A percentile compares a stretch with the other conserved stretches of the same genome.
These are phyloP conservation scores for Stigmatopora nigra DNA, from an alignment of 2,113 vertebrate genomes.

Conservation along the genomic window DNA sequence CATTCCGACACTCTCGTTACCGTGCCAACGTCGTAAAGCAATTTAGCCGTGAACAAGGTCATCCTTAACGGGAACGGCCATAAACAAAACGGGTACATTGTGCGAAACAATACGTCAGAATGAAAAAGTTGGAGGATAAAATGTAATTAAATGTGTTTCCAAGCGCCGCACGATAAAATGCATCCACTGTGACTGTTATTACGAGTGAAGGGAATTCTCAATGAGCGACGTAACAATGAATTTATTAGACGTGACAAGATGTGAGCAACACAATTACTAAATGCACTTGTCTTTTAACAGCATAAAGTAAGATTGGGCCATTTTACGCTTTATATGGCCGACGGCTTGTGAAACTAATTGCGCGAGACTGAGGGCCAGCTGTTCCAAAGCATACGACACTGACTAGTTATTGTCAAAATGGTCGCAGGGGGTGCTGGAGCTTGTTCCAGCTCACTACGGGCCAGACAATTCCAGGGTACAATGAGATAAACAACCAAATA, in stretches of 20 bases:
- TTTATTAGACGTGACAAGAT: conserved; percentile 6
- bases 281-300: background rate
- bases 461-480: too few species aligned
- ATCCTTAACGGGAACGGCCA: conserved; percentile 31
- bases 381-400: background rate
- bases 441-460: background rate
- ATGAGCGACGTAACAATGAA: conserved; percentile 1
- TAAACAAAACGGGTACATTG: conserved; percentile 33
- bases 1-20: conserved; percentile 30
- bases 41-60: conserved; percentile 46
- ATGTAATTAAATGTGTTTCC: conserved; percentile 29
- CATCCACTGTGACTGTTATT: conserved; percentile 1
- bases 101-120: conserved; percentile 28
- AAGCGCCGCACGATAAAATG: conserved; percentile 11
- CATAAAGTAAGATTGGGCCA: background rate
- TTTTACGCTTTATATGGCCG: background rate
- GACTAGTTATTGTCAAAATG: background rate
- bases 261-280: conserved; percentile 3
- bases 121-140: conserved; percentile 26
- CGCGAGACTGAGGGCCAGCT: background rate
- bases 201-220: conserved; percentile 1
- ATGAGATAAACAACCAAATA: too few species aligned
- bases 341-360: background rate
- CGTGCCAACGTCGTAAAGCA: conserved; percentile 39
- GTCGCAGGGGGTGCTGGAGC: background rate